Evolutionary conservation across 2,888 invertebrate species (phyloP).

Genomic region (Suillia variegata): DNA sequence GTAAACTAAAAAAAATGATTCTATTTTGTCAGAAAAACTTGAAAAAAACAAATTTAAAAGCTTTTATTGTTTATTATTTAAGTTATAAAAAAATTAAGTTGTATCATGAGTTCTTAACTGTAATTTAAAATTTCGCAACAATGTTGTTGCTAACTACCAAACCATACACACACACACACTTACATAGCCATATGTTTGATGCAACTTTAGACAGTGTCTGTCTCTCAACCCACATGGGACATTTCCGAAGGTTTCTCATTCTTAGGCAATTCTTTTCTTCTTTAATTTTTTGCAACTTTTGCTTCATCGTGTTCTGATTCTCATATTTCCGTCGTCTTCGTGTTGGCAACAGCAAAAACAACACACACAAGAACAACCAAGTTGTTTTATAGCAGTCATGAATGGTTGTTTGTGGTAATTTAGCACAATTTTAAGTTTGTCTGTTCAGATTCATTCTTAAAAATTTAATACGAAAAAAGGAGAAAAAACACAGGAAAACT

Average conservation of each 20-base stretch:
- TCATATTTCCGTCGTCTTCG: not conserved
- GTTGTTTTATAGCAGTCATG: not conserved
- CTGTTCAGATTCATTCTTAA: not conserved
- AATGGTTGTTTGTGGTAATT: not conserved
- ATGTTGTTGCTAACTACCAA: no score
- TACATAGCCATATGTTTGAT: no score
- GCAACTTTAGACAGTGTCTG: not conserved
- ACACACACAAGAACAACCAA: not conserved
- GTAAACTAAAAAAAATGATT: no score
- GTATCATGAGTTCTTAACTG: not conserved
- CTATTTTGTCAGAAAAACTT: no score
- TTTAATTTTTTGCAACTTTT: not conserved
- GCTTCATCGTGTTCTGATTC: not conserved
- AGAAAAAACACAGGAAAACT: no score
- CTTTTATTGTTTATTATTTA: no score
- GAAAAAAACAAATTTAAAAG: no score
- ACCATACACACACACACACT: no score
- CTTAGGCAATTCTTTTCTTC: not conserved
- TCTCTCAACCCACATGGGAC: conserved; percentile 1
- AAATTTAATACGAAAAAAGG: not conserved
- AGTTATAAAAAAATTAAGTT: no score
- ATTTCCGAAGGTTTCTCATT: not conserved
- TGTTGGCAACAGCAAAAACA: not conserved
- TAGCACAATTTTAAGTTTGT: not conserved
- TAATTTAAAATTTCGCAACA: not conserved